A percentile compares a stretch with the other conserved stretches of the same genome.
phyloP scores from a whole-genome alignment of 2,113 vertebrate genomes.

The Tyrannus savana region DNA sequence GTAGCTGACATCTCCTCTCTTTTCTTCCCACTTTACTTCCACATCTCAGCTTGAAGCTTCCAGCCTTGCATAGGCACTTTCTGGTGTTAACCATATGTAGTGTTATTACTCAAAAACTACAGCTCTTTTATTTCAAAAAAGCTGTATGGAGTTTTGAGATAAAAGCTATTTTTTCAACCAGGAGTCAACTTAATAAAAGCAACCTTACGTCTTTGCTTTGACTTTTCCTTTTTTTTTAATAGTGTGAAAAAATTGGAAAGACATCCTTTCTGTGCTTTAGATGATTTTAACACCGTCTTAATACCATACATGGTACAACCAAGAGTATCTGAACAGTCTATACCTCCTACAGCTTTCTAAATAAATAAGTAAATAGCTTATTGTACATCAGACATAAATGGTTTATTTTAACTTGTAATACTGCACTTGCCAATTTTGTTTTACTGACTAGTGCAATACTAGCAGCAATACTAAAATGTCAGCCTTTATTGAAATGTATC shows the following conservation, averaged over 20 bases:
- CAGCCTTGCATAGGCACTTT: neutral
- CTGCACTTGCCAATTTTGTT: neutral
- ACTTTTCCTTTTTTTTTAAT: neutral
- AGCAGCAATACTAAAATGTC: neutral
- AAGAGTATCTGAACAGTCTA: neutral
- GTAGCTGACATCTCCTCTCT: neutral
- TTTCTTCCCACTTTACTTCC: neutral
- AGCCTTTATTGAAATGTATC: neutral
- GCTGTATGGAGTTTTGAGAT: neutral
- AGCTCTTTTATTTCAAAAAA: slow-evolving; percentile 17
- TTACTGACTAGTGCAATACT: neutral
- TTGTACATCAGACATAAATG: neutral
- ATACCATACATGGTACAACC: neutral
- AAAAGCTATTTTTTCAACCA: neutral
- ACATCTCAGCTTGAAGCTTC: neutral
- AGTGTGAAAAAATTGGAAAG: neutral
- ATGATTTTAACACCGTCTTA: neutral
- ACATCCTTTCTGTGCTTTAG: neutral
- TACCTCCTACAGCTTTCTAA: neutral
- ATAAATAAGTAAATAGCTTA: neutral
- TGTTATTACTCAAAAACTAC: neutral
- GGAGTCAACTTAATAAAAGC: neutral
- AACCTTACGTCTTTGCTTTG: neutral
- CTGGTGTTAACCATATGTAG: neutral
- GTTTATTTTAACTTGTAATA: neutral